Percentiles rank a stretch among this genome's conserved stretches.
phyloP scores from a whole-genome alignment of 2,113 vertebrate genomes.

The Peromyscus leucopus region DNA sequence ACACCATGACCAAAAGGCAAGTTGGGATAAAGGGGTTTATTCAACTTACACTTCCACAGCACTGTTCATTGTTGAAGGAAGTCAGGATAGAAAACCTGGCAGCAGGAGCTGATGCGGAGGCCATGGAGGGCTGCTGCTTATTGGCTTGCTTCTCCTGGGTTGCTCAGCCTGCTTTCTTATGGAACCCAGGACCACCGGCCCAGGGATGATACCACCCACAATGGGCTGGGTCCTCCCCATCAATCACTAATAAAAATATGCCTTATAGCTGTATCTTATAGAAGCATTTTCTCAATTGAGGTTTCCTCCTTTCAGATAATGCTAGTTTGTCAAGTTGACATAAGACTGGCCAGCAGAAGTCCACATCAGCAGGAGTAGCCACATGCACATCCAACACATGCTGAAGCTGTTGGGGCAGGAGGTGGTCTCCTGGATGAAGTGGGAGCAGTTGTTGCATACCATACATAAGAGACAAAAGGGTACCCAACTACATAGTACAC shows the following conservation, averaged over 20 bases:
- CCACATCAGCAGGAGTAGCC: conserved; percentile 68
- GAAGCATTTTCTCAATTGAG: neutral
- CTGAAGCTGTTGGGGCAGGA: conserved; percentile 90
- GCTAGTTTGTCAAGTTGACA: neutral
- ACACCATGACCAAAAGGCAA: neutral
- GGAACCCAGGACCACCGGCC: neutral
- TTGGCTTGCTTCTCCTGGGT: neutral
- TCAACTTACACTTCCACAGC: neutral
- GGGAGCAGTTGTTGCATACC: conserved; percentile 96
- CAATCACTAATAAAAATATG: neutral
- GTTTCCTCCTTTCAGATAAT: neutral
- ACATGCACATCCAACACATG: conserved; percentile 89
- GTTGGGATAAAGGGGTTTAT: neutral
- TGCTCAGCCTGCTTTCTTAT: neutral
- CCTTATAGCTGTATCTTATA: neutral
- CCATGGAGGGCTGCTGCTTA: neutral
- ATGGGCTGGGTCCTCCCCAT: neutral
- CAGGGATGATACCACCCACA: neutral
- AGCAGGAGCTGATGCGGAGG: conserved; percentile 1
- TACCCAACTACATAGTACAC: conserved; percentile 90
- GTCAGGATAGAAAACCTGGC: neutral
- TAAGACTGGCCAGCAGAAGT: neutral
- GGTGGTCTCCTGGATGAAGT: conserved; percentile 92
- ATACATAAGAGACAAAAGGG: conserved; percentile 91
- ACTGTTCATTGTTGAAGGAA: neutral